Evolutionary conservation across 2,888 invertebrate genomes (phyloP).

Genomic region (Pristionchus arcanus): DNA sequence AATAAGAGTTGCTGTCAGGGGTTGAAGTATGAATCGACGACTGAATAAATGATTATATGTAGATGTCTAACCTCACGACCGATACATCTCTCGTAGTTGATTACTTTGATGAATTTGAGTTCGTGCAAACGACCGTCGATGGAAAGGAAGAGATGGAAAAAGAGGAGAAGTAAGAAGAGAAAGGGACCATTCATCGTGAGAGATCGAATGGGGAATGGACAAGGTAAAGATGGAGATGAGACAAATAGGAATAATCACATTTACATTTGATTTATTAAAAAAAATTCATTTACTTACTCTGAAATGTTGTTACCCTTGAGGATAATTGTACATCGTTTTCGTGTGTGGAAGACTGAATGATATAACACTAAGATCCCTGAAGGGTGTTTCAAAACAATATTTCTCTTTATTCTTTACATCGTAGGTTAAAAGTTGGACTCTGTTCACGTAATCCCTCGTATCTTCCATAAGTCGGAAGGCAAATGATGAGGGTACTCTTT

Average conservation of each 20-base stretch:
- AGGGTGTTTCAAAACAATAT: too few relatives aligned
- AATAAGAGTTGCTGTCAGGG: background rate
- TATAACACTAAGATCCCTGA: too few relatives aligned
- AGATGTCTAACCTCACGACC: background rate
- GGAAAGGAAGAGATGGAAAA: background rate
- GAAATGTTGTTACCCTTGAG: too few relatives aligned
- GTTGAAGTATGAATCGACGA: too few relatives aligned
- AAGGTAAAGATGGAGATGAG: background rate
- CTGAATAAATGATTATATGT: too few relatives aligned
- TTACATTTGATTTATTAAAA: too few relatives aligned
- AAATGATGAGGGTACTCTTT: slow-evolving; percentile 2
- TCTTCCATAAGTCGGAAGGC: slow-evolving; percentile 11
- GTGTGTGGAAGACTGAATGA: too few relatives aligned
- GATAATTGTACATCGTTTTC: too few relatives aligned
- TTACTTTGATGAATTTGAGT: background rate
- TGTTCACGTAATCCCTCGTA: background rate
- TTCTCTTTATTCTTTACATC: background rate
- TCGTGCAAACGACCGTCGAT: background rate
- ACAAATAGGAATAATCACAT: background rate
- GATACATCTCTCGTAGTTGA: background rate
- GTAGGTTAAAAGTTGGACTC: background rate
- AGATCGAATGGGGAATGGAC: background rate
- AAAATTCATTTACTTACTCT: too few relatives aligned
- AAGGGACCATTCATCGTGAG: background rate
- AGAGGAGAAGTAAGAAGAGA: background rate